Base-by-base conservation (phyloP, 2,888 invertebrate genomes). In the Hartigia nigra region DNA sequence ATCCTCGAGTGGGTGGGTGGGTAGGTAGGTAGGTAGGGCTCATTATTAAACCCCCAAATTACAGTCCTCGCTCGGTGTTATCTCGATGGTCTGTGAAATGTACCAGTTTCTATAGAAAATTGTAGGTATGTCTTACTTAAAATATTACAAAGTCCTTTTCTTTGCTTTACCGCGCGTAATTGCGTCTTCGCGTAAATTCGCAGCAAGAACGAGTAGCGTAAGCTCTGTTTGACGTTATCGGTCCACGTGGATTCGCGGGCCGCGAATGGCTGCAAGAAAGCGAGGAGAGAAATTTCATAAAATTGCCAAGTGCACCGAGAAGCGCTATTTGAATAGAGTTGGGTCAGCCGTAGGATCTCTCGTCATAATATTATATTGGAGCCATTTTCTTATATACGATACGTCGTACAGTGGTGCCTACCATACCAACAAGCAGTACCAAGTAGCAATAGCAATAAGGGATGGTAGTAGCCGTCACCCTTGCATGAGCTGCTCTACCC, bases 11-110 rank as follows among this genome's bases (percentile, higher is more conserved):
- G 72, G 72, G 72, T 32, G 31, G 72, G 72, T 80, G 81, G 82
- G 81, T 81, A 79, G 81, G n/a, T 3, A 14, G 12, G 11, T 14
- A 23, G 23, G 3, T 70, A 14, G 34, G 55, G 31, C 23, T 70
- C 90, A 88, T 89, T 89, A 88, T 88, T 86, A 86, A 85, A 83
- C 86, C 83, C 85, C 88, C 84, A 87, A 88, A 88, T 87, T 87
- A 84, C 86, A 86, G 82, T 80, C 83, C 4, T 12, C 12, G 55
- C 55, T 55, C 55, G 1, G 72, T 2, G 32, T 5, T 70, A 32
- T 11, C 70, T 4, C 70, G 12, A 32, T 9, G 31, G 31, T 72
- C 72, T 1, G 72, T 23, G 32, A 31, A 23, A 72, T 72, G 12
- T 23, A 55, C 2, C 9, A 2, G 55, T 1, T 2, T 14, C 23